phyloP scores from a whole-genome alignment of 1,140 invertebrate genomes.

The Diuraphis noxia region DNA sequence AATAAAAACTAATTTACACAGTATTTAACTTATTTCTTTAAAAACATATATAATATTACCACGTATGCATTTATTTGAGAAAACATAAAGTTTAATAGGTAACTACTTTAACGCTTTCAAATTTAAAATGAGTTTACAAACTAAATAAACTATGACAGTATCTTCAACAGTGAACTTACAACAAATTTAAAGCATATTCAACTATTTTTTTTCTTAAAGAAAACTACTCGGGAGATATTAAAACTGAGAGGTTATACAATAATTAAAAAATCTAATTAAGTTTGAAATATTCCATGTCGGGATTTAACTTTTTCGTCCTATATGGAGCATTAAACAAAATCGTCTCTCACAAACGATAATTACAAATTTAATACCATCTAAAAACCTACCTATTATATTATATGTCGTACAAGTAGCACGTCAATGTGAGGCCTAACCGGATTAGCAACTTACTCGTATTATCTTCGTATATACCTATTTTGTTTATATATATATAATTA shows the following conservation, averaged over 20 bases:
- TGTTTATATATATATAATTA: slow-evolving; percentile 3
- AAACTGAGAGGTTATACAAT: background rate
- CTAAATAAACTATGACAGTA: background rate
- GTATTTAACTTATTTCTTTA: too few relatives aligned
- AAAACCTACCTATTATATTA: background rate
- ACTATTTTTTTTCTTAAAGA: background rate
- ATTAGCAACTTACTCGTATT: background rate
- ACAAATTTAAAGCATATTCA: background rate
- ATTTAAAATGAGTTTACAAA: background rate
- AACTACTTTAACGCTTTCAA: background rate
- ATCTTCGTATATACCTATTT: background rate
- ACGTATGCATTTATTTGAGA: background rate
- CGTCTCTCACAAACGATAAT: background rate
- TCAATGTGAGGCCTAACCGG: background rate
- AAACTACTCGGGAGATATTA: background rate
- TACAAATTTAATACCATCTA: slow-evolving; percentile 1
- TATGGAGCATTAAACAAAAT: background rate
- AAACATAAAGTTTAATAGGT: background rate
- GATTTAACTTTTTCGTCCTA: background rate
- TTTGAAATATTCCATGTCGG: background rate
- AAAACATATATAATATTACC: too few relatives aligned
- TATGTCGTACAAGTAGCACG: background rate
- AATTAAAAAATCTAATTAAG: background rate
- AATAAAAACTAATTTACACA: too few relatives aligned
- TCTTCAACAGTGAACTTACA: too few relatives aligned